Base-by-base conservation (phyloP, 2,797 vertebrate species). In the Onychomys arenicola region DNA sequence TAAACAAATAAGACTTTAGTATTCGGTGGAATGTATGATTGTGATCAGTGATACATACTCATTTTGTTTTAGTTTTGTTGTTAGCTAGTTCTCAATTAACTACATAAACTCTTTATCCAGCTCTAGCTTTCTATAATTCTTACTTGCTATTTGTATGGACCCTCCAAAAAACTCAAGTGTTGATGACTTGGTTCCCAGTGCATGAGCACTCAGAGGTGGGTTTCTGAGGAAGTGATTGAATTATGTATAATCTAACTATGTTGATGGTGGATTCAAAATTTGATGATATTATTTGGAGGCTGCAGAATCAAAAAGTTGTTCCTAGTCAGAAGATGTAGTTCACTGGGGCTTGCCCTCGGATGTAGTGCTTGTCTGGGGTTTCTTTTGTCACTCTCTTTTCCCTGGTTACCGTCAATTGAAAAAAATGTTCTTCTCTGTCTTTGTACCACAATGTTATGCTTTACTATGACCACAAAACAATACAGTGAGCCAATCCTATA, bases 71-170 rank as follows among this genome's bases (percentile, higher is more conserved):
- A 78, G 12, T 90, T 61, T 82, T 75, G 27, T 57, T 83, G 83
- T 91, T 82, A 69, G 34, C 19, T 89, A 76, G 23, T 9, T 91
- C 90, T 85, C 63, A 89, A 75, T 52, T 96, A 52, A 84, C 37
- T 89, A 59, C 59, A 23, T 73, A 25, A 69, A 71, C 55, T 91
- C 9, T 83, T 32, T 34, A 40, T 92, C n/a, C 88, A 8, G 71
- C 3, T 91, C 29, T 63, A 57, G 23, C 55, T 86, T 97, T 94
- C 59, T 80, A 13, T n/a, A 75, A n/a, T 78, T 92, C 13, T 95
- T 29, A 61, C 23, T 95, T 32, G 21, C 3, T 78, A 29, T 93
- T 78, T 78, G 8, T 17, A 49, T n/a, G 13, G 40, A 23, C 12
- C 43, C 59, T 37, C 73, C 2, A 34, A 49, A 78, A 90, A 4